These are phyloP conservation scores for Macropus fuliginosus DNA, from an alignment of 2,797 vertebrate species.

Conservation along the genomic window DNA sequence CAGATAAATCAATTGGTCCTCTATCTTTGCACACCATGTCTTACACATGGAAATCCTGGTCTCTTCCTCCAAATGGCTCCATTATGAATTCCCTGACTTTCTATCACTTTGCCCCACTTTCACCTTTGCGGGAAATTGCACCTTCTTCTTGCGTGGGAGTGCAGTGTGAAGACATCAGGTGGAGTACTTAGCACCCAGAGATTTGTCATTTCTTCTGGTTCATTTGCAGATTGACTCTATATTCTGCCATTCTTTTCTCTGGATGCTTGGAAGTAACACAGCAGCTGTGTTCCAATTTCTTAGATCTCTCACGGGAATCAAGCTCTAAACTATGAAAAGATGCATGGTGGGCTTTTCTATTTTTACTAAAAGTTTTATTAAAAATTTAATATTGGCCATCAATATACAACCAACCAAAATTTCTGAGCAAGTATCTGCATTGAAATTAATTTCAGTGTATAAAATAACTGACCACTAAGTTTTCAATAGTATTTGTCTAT, in stretches of 20 bases:
- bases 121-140: conserved; percentile 64
- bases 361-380: background rate
- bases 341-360: background rate
- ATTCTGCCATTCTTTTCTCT: conserved; percentile 51
- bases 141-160: conserved; percentile 54
- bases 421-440: background rate
- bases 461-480: background rate
- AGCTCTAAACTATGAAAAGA: background rate
- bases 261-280: conserved; percentile 26
- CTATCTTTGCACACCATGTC: background rate
- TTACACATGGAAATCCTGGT: background rate
- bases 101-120: conserved; percentile 30
- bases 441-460: background rate
- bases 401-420: background rate
- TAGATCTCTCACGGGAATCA: conserved; percentile 23
- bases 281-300: conserved; percentile 52
- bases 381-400: background rate
- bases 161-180: conserved; percentile 36
- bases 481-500: background rate
- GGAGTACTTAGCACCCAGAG: conserved; percentile 8
- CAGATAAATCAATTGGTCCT: background rate
- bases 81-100: conserved; percentile 46
- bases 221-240: conserved; percentile 70
- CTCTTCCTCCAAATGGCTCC: background rate
- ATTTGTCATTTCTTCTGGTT: conserved; percentile 56